A percentile compares a stretch with the other conserved stretches of the same genome.
These are phyloP conservation scores for Plodia interpunctella DNA, from an alignment of 1,140 invertebrate genomes.

Conservation along the genomic window DNA sequence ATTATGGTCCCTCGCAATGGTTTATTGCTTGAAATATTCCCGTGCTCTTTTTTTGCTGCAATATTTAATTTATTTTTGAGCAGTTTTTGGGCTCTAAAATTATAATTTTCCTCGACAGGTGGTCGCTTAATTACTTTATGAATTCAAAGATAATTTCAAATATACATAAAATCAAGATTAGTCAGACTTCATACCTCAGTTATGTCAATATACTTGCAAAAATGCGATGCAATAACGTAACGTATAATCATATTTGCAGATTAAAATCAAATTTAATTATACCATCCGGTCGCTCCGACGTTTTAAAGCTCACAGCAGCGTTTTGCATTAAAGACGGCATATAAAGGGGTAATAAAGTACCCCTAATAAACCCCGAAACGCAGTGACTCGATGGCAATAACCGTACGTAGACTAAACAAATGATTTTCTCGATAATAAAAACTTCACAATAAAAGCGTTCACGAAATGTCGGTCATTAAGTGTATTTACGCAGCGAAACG, in stretches of 20 bases:
- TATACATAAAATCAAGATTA: background rate
- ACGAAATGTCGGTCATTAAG: constrained; percentile 71
- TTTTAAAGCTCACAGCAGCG: constrained; percentile 39
- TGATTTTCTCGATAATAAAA: constrained; percentile 70
- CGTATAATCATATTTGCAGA: constrained; percentile 50
- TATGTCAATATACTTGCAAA: constrained; percentile 28
- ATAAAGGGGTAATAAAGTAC: constrained; percentile 63
- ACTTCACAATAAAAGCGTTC: constrained; percentile 71
- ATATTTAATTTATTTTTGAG: constrained; percentile 31
- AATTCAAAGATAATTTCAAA: constrained; percentile 25
- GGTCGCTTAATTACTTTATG: constrained; percentile 28
- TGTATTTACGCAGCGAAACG: constrained; percentile 69
- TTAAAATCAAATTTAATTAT: constrained; percentile 63
- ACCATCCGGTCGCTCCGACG: constrained; percentile 36
- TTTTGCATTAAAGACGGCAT: constrained; percentile 42
- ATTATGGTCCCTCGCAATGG: constrained; percentile 64
- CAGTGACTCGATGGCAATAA: constrained; percentile 57
- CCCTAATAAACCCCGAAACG: constrained; percentile 65
- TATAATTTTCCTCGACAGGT: constrained; percentile 10
- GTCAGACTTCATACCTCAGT: constrained; percentile 7
- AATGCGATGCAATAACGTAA: constrained; percentile 42
- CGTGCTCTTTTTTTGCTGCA: constrained; percentile 46
- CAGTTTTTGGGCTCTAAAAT: constrained; percentile 20
- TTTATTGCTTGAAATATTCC: constrained; percentile 58
- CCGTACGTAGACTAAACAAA: constrained; percentile 70